Base-by-base conservation (phyloP, 35 echinoderm and acorn worm species). In the Heliocidaris erythrogramma region DNA sequence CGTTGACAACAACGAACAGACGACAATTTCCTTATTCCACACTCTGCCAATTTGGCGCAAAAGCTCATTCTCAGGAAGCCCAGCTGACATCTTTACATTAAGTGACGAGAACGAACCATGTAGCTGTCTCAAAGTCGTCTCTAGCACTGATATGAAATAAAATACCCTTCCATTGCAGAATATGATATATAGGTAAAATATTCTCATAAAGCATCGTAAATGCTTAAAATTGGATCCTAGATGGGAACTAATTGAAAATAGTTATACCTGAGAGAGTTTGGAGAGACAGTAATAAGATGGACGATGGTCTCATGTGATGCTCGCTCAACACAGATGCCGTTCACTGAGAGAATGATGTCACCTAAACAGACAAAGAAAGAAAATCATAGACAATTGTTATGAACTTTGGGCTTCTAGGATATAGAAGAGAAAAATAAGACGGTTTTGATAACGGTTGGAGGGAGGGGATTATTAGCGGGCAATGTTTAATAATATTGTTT, bases 331-430 rank as follows among this genome's bases (percentile, higher is more conserved):
- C 94, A 96, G 31, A 97, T 96, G 30, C 97, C 97, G 56, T 96
- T 96, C 48, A 97, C 97, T 7, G 97, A 97, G 5, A 97, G 86
- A 91, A 97, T 96, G 21, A 97, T 97, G 59, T 97, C 97, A 88
- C 97, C 97, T 97, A 48, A 95, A 91, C 53, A 91, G 30, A 85
- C 35, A 93, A 86, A 91, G 13, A 94, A 93, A 87, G 87, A 13
- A n/a, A 89, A 89, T 7, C 86, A 88, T 2, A 78, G 5, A 27
- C 27, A 27, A 78, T n/a, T 78, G 0, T 5, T 78, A 78, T 12
- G 52, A 56, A 13, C 52, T 13, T 56, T 10, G 1, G 14, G 52
- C 10, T 11, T 0, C 10, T 56, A 12, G 0, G 52, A 56, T 14
- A 56, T 11, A 56, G 11, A 14, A 56, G 52, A 78, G 65, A 18